phyloP scores from a whole-genome alignment of 2,888 invertebrate genomes.

The Bellardia bayeri region DNA sequence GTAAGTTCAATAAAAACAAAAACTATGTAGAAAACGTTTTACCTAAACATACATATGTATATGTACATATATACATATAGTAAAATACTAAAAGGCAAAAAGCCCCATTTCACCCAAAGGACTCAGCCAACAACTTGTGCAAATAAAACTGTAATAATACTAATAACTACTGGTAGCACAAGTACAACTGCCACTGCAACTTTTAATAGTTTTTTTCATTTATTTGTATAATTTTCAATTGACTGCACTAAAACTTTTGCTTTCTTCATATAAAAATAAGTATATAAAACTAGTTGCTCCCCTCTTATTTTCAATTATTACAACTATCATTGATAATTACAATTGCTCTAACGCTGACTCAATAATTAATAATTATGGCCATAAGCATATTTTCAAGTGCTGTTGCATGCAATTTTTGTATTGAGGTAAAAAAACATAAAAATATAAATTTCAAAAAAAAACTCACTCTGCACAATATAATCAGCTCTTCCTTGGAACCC shows the following conservation, averaged over 20 bases:
- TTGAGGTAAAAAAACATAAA: slow-evolving; percentile 21
- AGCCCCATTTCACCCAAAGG: slow-evolving; percentile 4
- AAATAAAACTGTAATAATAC: slow-evolving; percentile 19
- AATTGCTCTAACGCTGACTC: slow-evolving; percentile 69
- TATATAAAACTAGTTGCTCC: neutral
- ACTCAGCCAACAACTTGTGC: slow-evolving; percentile 14
- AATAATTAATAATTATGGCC: slow-evolving; percentile 76
- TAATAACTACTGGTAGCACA: neutral
- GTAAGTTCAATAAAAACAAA: slow-evolving; percentile 85
- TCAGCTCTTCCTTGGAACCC: slow-evolving; percentile 23
- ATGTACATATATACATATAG: too few species aligned
- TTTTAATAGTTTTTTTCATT: neutral
- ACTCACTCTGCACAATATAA: slow-evolving; percentile 32
- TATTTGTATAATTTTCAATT: slow-evolving; percentile 21
- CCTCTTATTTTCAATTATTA: slow-evolving; percentile 55
- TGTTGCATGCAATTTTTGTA: slow-evolving; percentile 64
- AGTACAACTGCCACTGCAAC: neutral
- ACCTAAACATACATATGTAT: neutral
- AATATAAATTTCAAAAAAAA: neutral
- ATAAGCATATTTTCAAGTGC: slow-evolving; percentile 67
- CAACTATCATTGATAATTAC: slow-evolving; percentile 76
- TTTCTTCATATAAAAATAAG: neutral
- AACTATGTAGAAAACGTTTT: neutral
- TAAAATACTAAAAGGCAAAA: slow-evolving; percentile 2
- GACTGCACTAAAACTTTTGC: neutral